These are phyloP conservation scores for Oithona nana DNA, from an alignment of 2,888 invertebrate genomes.

Conservation along the genomic window DNA sequence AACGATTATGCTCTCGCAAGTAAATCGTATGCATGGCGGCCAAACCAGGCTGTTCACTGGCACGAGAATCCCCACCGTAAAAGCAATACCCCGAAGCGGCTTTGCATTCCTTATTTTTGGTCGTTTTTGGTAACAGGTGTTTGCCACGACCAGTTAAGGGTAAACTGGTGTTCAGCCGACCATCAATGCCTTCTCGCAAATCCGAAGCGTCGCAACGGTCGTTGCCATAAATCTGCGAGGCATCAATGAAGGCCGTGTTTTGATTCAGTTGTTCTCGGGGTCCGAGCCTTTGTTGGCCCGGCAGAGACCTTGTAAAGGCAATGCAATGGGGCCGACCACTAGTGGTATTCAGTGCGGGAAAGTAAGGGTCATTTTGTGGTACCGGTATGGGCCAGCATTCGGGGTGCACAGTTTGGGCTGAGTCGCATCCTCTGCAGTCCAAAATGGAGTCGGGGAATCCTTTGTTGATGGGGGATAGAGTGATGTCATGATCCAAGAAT, in stretches of 20 bases:
- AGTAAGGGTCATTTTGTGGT: slow-evolving; percentile 70
- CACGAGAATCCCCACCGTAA: slow-evolving; percentile 51
- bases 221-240: slow-evolving; percentile 72
- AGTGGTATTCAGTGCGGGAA: slow-evolving; percentile 53
- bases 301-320: slow-evolving; percentile 71
- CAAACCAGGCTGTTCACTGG: slow-evolving; percentile 75
- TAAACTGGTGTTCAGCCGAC: slow-evolving; percentile 58
- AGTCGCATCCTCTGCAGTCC: slow-evolving; percentile 71
- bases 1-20: slow-evolving; percentile 70
- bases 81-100: slow-evolving; percentile 67
- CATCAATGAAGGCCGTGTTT: slow-evolving; percentile 74
- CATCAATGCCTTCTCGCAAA: slow-evolving; percentile 50
- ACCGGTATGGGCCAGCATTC: slow-evolving; percentile 84
- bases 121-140: slow-evolving; percentile 56
- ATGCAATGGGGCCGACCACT: slow-evolving; percentile 70
- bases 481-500: slow-evolving; percentile 78
- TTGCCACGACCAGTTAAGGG: slow-evolving; percentile 48
- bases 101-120: slow-evolving; percentile 50
- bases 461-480: slow-evolving; percentile 59
- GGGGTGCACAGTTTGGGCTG: slow-evolving; percentile 65
- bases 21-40: slow-evolving; percentile 73
- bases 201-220: slow-evolving; percentile 57
- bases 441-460: slow-evolving; percentile 75
- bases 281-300: slow-evolving; percentile 69
- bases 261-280: slow-evolving; percentile 84